These are phyloP conservation scores for Allygus modestus DNA, from an alignment of 2,888 invertebrate genomes.

Conservation along the genomic window DNA sequence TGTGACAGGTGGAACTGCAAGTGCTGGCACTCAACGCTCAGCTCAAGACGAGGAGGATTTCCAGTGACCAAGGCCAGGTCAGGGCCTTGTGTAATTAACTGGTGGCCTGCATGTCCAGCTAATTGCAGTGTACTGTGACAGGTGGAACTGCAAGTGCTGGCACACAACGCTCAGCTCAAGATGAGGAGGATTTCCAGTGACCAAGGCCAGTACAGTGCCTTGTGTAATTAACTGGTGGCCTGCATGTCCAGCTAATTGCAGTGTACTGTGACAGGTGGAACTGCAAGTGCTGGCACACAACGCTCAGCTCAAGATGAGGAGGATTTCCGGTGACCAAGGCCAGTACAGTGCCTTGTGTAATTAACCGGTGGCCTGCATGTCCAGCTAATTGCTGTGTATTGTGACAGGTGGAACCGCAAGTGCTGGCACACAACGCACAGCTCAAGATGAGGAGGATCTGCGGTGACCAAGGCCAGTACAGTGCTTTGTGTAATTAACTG, in stretches of 20 bases:
- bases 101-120: slow-evolving; percentile 86
- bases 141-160: slow-evolving; percentile 88
- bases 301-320: too few species aligned
- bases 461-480: slow-evolving; percentile 92
- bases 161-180: slow-evolving; percentile 80
- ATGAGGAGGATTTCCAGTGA: slow-evolving; percentile 93
- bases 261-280: slow-evolving; percentile 45
- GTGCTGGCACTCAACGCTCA: slow-evolving; percentile 80
- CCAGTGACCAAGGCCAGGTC: slow-evolving; percentile 92
- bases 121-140: slow-evolving; percentile 61
- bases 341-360: slow-evolving; percentile 93
- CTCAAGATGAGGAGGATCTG: slow-evolving; percentile 92
- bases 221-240: slow-evolving; percentile 92
- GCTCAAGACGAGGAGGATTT: slow-evolving; percentile 90
- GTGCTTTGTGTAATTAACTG: slow-evolving; percentile 91
- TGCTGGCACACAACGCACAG: slow-evolving; percentile 79
- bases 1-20: slow-evolving; percentile 83
- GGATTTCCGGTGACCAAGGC: too few species aligned
- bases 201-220: slow-evolving; percentile 90
- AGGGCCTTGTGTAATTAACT: slow-evolving; percentile 92
- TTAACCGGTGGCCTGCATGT: slow-evolving; percentile 91
- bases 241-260: slow-evolving; percentile 81
- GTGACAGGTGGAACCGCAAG: slow-evolving; percentile 84
- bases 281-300: too few species aligned
- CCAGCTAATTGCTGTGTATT: slow-evolving; percentile 72